Evolutionary conservation across 2,888 invertebrate species (phyloP).

Genomic region (Pyrrhosoma nymphula): DNA sequence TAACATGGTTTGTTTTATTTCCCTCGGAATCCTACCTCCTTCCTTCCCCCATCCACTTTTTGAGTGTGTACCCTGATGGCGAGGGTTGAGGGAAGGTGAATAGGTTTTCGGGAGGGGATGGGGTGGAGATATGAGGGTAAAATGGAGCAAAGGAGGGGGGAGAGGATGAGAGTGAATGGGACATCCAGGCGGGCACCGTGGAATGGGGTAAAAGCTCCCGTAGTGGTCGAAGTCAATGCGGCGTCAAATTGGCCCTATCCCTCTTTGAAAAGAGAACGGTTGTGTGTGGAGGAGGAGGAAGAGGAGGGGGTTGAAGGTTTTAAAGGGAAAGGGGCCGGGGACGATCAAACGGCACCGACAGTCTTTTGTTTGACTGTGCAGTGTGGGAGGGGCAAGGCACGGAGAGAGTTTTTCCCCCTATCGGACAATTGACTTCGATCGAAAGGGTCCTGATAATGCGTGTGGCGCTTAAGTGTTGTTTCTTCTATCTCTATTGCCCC

Average conservation of each 20-base stretch:
- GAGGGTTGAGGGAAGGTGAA: not conserved
- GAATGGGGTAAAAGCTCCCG: not conserved
- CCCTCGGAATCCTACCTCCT: not conserved
- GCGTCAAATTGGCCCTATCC: not conserved
- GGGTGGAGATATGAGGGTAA: not conserved
- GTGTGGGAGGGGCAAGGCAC: no score
- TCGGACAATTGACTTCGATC: constrained; percentile 35
- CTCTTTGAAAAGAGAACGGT: not conserved
- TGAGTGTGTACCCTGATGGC: not conserved
- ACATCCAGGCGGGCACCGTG: not conserved
- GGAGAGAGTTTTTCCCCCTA: not conserved
- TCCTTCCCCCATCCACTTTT: not conserved
- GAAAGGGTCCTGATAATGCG: not conserved
- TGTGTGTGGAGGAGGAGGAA: no score
- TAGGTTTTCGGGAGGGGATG: not conserved
- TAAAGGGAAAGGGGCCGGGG: not conserved
- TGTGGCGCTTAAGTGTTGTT: not conserved
- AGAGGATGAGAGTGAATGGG: not conserved
- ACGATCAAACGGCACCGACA: constrained; percentile 16
- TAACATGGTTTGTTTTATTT: constrained; percentile 9
- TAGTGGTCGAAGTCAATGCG: not conserved
- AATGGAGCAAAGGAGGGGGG: not conserved
- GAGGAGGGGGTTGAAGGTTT: no score
- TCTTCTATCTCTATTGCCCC: not conserved
- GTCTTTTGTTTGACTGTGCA: not conserved